Conservation (phyloP, 2,888 invertebrate species). For the Trachelus stipa region DNA sequence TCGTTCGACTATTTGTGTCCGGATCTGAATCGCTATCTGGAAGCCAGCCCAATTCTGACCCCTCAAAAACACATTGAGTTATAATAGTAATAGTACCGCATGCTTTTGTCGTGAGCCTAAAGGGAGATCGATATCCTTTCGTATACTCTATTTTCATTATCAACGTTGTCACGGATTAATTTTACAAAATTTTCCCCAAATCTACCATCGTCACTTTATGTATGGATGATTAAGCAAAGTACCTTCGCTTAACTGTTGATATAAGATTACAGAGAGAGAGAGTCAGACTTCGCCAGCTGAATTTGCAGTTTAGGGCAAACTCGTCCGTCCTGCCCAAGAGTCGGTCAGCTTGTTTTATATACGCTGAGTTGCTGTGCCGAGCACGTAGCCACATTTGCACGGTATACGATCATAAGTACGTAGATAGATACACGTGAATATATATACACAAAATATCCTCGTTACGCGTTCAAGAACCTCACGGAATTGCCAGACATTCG, state of each 20-base stretch:
- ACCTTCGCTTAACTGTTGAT: slow-evolving; percentile 46
- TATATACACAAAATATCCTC: not conserved
- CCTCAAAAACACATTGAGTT: too few relatives aligned
- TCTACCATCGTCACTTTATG: too few relatives aligned
- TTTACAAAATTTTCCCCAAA: too few relatives aligned
- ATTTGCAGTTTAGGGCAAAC: slow-evolving; percentile 54
- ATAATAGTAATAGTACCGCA: too few relatives aligned
- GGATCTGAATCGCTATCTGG: too few relatives aligned
- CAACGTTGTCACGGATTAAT: too few relatives aligned
- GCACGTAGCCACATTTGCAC: slow-evolving; percentile 63
- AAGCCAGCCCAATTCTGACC: too few relatives aligned
- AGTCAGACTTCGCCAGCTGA: slow-evolving; percentile 40
- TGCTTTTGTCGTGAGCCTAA: too few relatives aligned
- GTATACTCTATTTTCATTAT: too few relatives aligned
- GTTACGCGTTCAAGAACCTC: not conserved
- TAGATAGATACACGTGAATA: slow-evolving; percentile 37
- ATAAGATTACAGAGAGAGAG: slow-evolving; percentile 47
- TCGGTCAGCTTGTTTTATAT: slow-evolving; percentile 63
- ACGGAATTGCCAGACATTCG: not conserved
- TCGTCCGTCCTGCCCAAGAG: slow-evolving; percentile 48
- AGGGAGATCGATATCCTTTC: too few relatives aligned
- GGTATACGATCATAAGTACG: slow-evolving; percentile 48
- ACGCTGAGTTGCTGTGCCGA: slow-evolving; percentile 61
- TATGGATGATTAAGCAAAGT: not conserved
- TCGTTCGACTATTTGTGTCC: not conserved